Evolutionary conservation across 37 sponge, comb jelly and placozoan species (phyloP).

Genomic region (Eunapius fragilis): DNA sequence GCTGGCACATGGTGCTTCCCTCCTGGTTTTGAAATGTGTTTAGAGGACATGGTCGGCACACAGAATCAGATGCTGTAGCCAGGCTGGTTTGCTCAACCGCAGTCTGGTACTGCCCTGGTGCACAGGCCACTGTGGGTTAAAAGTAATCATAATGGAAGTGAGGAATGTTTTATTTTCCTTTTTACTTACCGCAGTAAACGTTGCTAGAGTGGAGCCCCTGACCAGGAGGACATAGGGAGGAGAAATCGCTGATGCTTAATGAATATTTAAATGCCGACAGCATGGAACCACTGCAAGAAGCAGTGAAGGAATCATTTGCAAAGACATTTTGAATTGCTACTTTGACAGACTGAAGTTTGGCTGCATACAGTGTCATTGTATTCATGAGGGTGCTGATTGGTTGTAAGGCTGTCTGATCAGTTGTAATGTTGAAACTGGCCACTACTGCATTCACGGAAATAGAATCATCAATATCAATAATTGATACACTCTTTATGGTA

Average conservation of each 20-base stretch:
- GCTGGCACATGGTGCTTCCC: background rate
- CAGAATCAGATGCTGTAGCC: background rate
- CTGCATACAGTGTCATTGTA: background rate
- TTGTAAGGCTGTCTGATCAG: background rate
- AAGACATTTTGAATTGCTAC: background rate
- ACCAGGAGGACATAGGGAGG: conserved; percentile 25
- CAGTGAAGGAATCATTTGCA: background rate
- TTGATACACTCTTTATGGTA: background rate
- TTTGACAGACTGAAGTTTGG: background rate
- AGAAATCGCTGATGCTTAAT: background rate
- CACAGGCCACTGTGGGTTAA: background rate
- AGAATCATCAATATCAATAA: background rate
- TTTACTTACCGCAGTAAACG: conserved; percentile 23
- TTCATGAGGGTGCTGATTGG: background rate
- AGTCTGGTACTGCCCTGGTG: background rate
- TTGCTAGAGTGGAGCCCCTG: conserved; percentile 21
- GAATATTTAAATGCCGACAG: background rate
- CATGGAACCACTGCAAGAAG: background rate
- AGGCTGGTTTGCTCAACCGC: background rate
- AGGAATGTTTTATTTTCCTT: background rate
- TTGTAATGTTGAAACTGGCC: background rate
- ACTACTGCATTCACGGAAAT: background rate
- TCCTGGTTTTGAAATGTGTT: background rate
- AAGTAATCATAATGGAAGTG: background rate
- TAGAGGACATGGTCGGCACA: background rate